A percentile compares a stretch with the other conserved stretches of the same genome.
phyloP scores from a whole-genome alignment of 2,113 vertebrate species.

The Ascaphus truei region DNA sequence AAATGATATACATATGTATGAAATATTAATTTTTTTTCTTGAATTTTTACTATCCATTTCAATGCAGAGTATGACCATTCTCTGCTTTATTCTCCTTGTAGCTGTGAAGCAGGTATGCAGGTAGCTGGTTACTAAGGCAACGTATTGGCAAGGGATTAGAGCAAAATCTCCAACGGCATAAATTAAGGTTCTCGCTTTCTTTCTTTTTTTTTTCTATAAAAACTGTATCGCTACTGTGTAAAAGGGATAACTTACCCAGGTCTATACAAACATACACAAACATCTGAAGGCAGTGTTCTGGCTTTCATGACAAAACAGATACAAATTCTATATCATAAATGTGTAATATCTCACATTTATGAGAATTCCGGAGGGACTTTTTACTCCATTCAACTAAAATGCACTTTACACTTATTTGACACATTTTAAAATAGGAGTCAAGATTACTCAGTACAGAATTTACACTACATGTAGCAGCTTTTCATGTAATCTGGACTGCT shows the following conservation, averaged over 20 bases:
- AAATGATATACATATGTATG: slow-evolving; percentile 55
- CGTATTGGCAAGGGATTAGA: slow-evolving; percentile 69
- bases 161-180: slow-evolving; percentile 52
- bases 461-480: too few relatives aligned
- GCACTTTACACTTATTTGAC: not conserved
- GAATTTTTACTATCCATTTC: slow-evolving; percentile 63
- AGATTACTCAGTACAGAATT: too few relatives aligned
- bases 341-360: slow-evolving; percentile 10
- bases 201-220: too few relatives aligned
- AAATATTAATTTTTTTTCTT: slow-evolving; percentile 68
- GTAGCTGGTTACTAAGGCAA: slow-evolving; percentile 78
- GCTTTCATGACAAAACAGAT: slow-evolving; percentile 3
- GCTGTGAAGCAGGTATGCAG: slow-evolving; percentile 68
- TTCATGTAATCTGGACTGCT: too few relatives aligned
- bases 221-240: slow-evolving; percentile 28
- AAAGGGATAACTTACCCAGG: slow-evolving; percentile 27
- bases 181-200: too few relatives aligned
- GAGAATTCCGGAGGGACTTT: not conserved
- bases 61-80: slow-evolving; percentile 62
- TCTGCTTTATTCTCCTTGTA: slow-evolving; percentile 56
- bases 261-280: slow-evolving; percentile 21
- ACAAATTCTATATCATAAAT: not conserved
- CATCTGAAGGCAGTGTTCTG: not conserved
- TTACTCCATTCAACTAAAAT: not conserved
- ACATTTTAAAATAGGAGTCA: not conserved